A percentile compares a stretch with the other conserved stretches of the same genome.
These are phyloP conservation scores for Acanthopagrus latus DNA, from an alignment of 2,797 vertebrate genomes.

Conservation along the genomic window DNA sequence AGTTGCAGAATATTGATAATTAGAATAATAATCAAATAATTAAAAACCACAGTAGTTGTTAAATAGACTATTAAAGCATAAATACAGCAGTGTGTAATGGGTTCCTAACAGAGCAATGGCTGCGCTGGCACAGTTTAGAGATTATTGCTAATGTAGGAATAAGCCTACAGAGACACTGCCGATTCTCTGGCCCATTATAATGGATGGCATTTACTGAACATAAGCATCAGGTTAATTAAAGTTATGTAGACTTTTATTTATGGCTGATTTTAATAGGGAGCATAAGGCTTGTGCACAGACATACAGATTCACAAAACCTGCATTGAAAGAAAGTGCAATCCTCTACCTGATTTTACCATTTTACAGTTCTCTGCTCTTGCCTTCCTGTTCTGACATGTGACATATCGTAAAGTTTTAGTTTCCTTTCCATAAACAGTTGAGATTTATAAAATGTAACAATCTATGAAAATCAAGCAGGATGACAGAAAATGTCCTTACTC, in stretches of 20 bases:
- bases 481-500: not conserved
- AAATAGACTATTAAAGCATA: constrained; percentile 18
- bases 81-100: constrained; percentile 31
- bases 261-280: constrained; percentile 7
- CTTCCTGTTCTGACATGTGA: not conserved
- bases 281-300: not conserved
- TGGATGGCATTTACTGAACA: constrained; percentile 26
- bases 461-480: not conserved
- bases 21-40: constrained; percentile 25
- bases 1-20: not conserved
- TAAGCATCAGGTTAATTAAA: constrained; percentile 38
- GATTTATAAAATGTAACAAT: not conserved
- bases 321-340: not conserved
- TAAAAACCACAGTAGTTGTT: constrained; percentile 18
- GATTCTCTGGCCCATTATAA: constrained; percentile 11
- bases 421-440: not conserved
- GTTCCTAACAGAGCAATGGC: constrained; percentile 20
- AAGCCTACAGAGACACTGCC: constrained; percentile 28
- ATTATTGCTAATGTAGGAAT: constrained; percentile 31
- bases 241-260: constrained; percentile 27
- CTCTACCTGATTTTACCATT: not conserved
- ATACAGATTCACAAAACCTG: not conserved
- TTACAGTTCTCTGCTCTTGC: not conserved
- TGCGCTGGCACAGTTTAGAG: constrained; percentile 40
- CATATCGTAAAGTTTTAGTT: not conserved